Evolutionary conservation across 2,797 vertebrate genomes (phyloP).

Genomic region (Sphenopsis melanotis): DNA sequence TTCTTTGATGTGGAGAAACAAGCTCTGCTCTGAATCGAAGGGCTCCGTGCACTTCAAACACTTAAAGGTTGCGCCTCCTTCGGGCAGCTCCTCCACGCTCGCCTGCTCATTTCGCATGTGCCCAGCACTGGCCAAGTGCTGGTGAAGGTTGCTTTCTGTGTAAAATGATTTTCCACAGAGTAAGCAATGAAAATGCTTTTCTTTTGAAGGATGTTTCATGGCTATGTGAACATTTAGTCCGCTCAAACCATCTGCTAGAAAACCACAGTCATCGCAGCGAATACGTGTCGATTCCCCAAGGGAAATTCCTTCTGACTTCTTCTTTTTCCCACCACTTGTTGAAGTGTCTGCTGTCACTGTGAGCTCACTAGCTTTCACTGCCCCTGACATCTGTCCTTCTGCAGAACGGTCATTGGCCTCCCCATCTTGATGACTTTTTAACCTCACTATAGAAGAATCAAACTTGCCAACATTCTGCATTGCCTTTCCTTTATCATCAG

Average conservation of each 20-base stretch:
- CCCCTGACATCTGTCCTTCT: conserved; percentile 32
- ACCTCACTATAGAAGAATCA: conserved; percentile 89
- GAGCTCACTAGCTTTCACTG: conserved; percentile 25
- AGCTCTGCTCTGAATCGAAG: conserved; percentile 90
- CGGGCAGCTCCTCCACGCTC: conserved; percentile 91
- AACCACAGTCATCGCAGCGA: conserved; percentile 95
- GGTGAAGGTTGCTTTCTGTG: conserved; percentile 95
- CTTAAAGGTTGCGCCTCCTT: conserved; percentile 93
- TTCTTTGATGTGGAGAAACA: conserved; percentile 97
- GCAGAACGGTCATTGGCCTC: conserved; percentile 66
- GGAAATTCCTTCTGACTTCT: conserved; percentile 66
- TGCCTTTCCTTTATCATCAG: conserved; percentile 70
- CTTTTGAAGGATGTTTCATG: conserved; percentile 97
- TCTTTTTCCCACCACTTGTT: conserved; percentile 64
- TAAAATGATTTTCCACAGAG: conserved; percentile 98
- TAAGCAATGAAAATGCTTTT: conserved; percentile 96
- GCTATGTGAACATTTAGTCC: conserved; percentile 97
- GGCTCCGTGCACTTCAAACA: conserved; percentile 95
- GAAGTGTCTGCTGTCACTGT: conserved; percentile 46
- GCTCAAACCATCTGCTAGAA: conserved; percentile 93
- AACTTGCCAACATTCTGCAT: conserved; percentile 77
- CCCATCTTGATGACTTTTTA: conserved; percentile 79
- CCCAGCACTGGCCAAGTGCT: conserved; percentile 92
- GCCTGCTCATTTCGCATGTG: conserved; percentile 93
- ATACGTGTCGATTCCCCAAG: conserved; percentile 76